Evolutionary conservation across 1,140 invertebrate species (phyloP), one percentile per base, ranked within the genome.

Genomic region (Cydia amplana): DNA sequence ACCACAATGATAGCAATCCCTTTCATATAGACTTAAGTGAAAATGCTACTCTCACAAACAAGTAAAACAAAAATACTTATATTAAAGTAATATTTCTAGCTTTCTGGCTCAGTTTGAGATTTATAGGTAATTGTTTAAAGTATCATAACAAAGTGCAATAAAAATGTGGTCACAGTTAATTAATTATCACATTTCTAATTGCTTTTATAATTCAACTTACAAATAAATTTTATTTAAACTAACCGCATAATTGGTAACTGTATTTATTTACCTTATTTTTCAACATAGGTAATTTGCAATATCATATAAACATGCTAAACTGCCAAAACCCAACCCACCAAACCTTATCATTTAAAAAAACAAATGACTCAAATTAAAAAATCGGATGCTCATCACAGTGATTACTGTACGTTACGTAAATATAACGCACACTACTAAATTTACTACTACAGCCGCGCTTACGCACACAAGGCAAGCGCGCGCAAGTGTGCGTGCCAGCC

Each of bases 321-420:
- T 2, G 32, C 25, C 16, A 32, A 36, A 70, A 40, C 65, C n/a
- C 65, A n/a, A 70, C 28, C 64, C 18, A 67, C 64, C 23, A n/a
- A 67, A 36, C 28, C 16, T 40, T n/a, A 51, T 36, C n/a, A 36
- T 36, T 16, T 18, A 40, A 40, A 70, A 83, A 91, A 88, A 91
- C 85, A 91, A 80, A 91, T 93, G 91, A 93, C 87, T 91, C 91
- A 93, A 91, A 90, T 91, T 89, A 90, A 91, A 87, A 92, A 91
- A 91, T 88, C 83, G 83, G 85, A 89, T 87, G 91, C 81, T 91
- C 88, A 92, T 79, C 83, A 81, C 85, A 89, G 79, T 88, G 87
- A 91, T 92, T 92, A 92, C 88, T 89, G 81, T 79, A 80, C 81
- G 87, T 92, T 92, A 92, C 91, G 89, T 92, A 92, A 92, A 92